phyloP scores from a whole-genome alignment of 2,888 invertebrate species.

The Adineta ricciae region DNA sequence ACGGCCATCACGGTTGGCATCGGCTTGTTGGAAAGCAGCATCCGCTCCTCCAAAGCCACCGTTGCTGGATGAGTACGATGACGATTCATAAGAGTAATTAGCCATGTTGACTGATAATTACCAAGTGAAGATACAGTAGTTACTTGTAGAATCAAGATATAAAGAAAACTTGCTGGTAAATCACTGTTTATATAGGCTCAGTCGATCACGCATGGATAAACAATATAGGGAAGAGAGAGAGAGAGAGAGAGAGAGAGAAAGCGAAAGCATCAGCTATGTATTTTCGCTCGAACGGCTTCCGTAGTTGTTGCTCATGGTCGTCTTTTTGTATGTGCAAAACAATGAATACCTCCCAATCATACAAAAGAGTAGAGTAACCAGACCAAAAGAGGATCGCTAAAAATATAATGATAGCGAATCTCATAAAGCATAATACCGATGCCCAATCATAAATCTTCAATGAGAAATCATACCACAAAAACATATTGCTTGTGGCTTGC shows the following conservation, averaged over 20 bases:
- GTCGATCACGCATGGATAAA: background rate
- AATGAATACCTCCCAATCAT: background rate
- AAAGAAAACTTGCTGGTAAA: background rate
- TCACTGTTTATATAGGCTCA: background rate
- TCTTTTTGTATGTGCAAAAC: background rate
- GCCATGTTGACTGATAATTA: background rate
- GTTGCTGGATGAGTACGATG: background rate
- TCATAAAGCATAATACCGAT: background rate
- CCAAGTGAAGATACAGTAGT: background rate
- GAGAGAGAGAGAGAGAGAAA: background rate
- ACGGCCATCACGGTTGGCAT: background rate
- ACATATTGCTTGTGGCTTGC: background rate
- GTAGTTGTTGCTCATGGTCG: background rate
- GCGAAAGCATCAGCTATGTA: background rate
- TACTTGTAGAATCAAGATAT: background rate
- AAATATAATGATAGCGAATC: no score
- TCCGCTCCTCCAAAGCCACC: background rate
- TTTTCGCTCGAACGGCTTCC: background rate
- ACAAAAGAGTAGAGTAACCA: background rate
- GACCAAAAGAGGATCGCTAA: background rate
- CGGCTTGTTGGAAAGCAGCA: background rate
- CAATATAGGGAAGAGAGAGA: background rate
- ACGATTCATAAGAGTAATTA: background rate
- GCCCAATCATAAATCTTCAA: background rate
- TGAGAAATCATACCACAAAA: background rate